phyloP scores from a whole-genome alignment of 53 echinoderm and acorn worm genomes.

The Patiria pectinifera region DNA sequence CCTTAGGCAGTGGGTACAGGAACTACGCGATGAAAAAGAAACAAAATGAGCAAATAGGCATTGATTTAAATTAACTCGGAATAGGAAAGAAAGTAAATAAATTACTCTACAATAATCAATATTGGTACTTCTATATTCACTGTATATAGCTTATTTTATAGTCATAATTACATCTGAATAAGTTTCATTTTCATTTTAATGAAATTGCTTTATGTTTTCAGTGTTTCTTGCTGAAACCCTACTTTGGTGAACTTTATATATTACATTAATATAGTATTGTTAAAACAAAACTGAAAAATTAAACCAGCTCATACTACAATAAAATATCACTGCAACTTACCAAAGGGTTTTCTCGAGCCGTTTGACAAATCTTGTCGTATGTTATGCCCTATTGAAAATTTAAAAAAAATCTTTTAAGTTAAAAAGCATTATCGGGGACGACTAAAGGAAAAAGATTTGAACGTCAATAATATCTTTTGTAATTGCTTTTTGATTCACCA shows the following conservation, averaged over 20 bases:
- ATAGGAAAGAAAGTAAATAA: neutral
- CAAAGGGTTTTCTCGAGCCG: constrained; percentile 73
- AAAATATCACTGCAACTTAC: constrained; percentile 50
- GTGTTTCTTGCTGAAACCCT: too few relatives aligned
- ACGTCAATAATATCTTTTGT: too few relatives aligned
- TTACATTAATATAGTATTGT: too few relatives aligned
- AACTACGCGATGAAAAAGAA: constrained; percentile 64
- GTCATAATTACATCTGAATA: neutral
- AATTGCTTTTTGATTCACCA: too few relatives aligned
- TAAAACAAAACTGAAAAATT: neutral
- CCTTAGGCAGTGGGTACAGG: constrained; percentile 85
- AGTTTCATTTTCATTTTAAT: neutral
- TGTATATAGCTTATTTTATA: neutral
- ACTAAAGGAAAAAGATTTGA: too few relatives aligned
- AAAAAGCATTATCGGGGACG: neutral
- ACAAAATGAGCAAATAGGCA: neutral
- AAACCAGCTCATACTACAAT: neutral
- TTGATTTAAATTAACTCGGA: neutral
- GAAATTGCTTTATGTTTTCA: neutral
- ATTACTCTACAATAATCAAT: neutral
- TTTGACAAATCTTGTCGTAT: constrained; percentile 75
- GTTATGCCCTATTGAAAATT: constrained; percentile 61
- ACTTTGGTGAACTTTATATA: too few relatives aligned
- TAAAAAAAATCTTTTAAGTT: neutral
- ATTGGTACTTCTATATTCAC: neutral